Percentiles rank a stretch among this genome's conserved stretches.
These are phyloP conservation scores for Theropithecus gelada DNA, from an alignment of 2,113 vertebrate species.

Conservation along the genomic window DNA sequence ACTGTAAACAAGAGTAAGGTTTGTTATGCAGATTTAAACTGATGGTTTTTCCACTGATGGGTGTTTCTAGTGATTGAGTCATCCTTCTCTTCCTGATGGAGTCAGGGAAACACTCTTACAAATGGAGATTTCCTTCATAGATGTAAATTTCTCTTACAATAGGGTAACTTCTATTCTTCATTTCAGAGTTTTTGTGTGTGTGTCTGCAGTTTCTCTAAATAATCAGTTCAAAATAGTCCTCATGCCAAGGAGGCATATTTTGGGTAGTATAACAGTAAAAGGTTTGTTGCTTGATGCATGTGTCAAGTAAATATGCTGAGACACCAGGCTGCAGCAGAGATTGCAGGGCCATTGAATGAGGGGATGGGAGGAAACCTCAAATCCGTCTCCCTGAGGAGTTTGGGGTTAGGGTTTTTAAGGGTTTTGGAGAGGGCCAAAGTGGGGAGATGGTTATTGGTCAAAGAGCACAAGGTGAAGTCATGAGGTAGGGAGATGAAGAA, in stretches of 20 bases:
- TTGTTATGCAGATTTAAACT: background rate
- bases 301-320: too few relatives aligned
- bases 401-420: too few relatives aligned
- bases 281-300: too few relatives aligned
- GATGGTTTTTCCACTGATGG: background rate
- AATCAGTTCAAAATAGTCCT: background rate
- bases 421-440: too few relatives aligned
- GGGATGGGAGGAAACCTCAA: too few relatives aligned
- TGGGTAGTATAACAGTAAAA: background rate
- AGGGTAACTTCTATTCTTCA: background rate
- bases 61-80: background rate
- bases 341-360: too few relatives aligned
- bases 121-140: background rate
- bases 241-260: background rate
- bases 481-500: too few relatives aligned
- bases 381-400: too few relatives aligned
- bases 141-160: background rate
- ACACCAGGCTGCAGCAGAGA: too few relatives aligned
- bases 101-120: background rate
- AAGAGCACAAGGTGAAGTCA: too few relatives aligned
- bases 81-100: background rate
- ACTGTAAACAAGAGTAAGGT: background rate
- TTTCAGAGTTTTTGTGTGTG: background rate
- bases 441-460: too few relatives aligned
- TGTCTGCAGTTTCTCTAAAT: background rate